Conservation (phyloP, 2,113 vertebrate species). For the Monopterus albus region DNA sequence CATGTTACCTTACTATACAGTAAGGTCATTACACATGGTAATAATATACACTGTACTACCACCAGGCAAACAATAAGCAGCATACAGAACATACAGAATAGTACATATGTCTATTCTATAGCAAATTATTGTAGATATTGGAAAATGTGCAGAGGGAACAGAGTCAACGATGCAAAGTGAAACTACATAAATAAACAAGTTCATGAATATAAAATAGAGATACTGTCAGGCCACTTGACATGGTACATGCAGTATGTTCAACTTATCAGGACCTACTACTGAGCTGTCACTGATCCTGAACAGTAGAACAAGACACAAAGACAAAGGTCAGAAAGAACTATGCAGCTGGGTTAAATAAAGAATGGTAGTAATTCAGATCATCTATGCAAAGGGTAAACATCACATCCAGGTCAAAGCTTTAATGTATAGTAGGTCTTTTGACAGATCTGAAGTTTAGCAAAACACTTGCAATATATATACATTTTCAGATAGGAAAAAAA, state of each 20-base stretch:
- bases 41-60: too few relatives aligned
- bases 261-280: too few relatives aligned
- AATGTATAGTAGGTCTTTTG: not conserved
- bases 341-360: too few relatives aligned
- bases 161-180: constrained; percentile 27
- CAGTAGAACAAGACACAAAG: too few relatives aligned
- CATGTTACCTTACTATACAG: not conserved
- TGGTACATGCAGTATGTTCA: not conserved
- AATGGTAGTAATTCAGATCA: not conserved
- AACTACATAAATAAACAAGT: constrained; percentile 30
- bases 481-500: not conserved
- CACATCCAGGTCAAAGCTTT: not conserved
- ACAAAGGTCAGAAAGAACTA: too few relatives aligned
- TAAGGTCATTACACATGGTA: too few relatives aligned
- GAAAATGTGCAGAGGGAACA: constrained; percentile 18
- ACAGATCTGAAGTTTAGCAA: not conserved
- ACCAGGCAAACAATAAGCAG: too few relatives aligned
- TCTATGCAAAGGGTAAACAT: not conserved
- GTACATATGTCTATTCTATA: not conserved
- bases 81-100: too few relatives aligned
- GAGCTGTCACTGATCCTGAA: too few relatives aligned
- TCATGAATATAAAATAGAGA: constrained; percentile 25
- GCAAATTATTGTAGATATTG: not conserved
- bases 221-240: not conserved
- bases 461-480: not conserved